phyloP scores from a whole-genome alignment of 2,113 vertebrate species.

The Rhynchomys soricoides region DNA sequence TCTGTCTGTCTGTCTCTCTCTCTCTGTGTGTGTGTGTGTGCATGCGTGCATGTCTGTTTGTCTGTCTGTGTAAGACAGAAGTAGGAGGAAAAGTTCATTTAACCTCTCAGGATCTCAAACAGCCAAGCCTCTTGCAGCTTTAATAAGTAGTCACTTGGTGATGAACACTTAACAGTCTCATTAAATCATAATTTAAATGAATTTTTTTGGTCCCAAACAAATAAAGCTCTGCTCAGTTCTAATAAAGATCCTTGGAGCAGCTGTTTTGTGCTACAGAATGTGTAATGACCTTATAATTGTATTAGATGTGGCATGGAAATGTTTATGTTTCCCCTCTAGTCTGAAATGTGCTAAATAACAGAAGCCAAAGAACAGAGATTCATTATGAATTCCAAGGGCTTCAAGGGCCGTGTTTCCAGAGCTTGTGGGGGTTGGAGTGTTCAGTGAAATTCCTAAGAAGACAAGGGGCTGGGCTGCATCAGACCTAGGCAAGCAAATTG shows the following conservation, averaged over 20 bases:
- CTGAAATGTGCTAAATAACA: slow-evolving; percentile 79
- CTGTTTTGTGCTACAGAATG: slow-evolving; percentile 72
- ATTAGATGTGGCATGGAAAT: slow-evolving; percentile 80
- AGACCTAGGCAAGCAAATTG: background rate
- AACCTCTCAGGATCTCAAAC: slow-evolving; percentile 69
- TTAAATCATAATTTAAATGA: slow-evolving; percentile 76
- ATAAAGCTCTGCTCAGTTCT: slow-evolving; percentile 76
- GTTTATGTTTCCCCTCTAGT: slow-evolving; percentile 78
- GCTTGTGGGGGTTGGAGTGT: background rate
- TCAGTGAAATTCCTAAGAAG: background rate
- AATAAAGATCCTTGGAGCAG: slow-evolving; percentile 74
- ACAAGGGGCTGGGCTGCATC: background rate
- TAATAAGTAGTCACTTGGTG: slow-evolving; percentile 66
- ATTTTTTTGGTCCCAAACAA: slow-evolving; percentile 69
- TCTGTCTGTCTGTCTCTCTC: background rate
- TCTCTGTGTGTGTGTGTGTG: background rate
- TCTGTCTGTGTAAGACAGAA: background rate
- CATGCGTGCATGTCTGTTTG: background rate
- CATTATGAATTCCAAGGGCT: slow-evolving; percentile 67
- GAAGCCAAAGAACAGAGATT: slow-evolving; percentile 68
- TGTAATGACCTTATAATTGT: slow-evolving; percentile 76
- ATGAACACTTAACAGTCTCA: slow-evolving; percentile 76
- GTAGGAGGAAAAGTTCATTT: slow-evolving; percentile 17
- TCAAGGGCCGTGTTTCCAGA: slow-evolving; percentile 16
- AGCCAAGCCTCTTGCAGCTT: slow-evolving; percentile 68